These are phyloP conservation scores for Drosophila busckii DNA, from an alignment of 1,140 invertebrate species.

Conservation along the genomic window DNA sequence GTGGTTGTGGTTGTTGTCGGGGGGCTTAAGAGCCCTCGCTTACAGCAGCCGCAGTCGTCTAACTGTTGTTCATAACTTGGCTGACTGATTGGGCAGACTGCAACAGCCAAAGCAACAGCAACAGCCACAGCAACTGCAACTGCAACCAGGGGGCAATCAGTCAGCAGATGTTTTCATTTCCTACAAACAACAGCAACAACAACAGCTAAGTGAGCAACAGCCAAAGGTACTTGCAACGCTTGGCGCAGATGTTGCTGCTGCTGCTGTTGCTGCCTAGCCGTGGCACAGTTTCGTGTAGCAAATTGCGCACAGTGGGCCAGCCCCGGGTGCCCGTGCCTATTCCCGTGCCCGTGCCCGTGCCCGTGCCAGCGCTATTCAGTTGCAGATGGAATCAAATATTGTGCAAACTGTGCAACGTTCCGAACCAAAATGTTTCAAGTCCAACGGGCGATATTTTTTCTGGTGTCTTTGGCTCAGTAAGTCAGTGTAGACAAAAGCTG, in stretches of 20 bases:
- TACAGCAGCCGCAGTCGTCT: conserved; percentile 30
- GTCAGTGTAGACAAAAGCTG: conserved; percentile 30
- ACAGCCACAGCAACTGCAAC: conserved; percentile 26
- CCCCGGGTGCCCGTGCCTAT: conserved; percentile 27
- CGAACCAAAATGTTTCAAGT: conserved; percentile 63
- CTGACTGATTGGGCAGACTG: conserved; percentile 64
- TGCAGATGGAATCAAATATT: conserved; percentile 75
- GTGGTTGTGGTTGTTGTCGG: too few relatives aligned
- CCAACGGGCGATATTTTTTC: conserved; percentile 52
- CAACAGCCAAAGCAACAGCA: conserved; percentile 22
- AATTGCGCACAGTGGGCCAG: conserved; percentile 71
- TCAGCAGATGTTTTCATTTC: conserved; percentile 77
- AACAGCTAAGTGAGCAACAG: conserved; percentile 44
- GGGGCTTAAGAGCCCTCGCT: conserved; percentile 33
- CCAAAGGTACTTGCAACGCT: conserved; percentile 39
- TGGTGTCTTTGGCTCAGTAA: conserved; percentile 35
- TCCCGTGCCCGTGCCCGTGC: conserved; percentile 4
- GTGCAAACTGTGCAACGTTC: conserved; percentile 76
- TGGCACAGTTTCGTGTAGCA: conserved; percentile 75
- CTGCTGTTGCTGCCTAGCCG: conserved; percentile 12
- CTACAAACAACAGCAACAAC: conserved; percentile 49
- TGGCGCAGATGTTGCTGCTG: conserved; percentile 51
- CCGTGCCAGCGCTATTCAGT: conserved; percentile 12
- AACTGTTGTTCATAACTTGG: conserved; percentile 75
- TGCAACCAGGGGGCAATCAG: conserved; percentile 72